Evolutionary conservation across 2,797 vertebrate species (phyloP), one percentile per base, ranked within the genome.

Genomic region (Oreochromis grahami): DNA sequence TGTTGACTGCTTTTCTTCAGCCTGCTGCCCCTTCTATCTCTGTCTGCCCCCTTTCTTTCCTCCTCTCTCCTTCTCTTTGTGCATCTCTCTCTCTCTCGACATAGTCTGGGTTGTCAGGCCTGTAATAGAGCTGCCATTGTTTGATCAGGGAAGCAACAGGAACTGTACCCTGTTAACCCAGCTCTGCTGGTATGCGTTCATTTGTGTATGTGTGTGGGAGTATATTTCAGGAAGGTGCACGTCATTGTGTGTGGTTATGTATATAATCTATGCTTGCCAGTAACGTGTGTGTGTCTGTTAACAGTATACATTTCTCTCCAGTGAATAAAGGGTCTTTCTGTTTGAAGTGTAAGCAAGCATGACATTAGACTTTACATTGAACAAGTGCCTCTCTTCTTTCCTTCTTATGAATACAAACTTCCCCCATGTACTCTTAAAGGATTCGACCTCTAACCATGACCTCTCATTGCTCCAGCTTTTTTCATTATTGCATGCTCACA

Each of bases 71-170:
- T 85, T 83, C 72, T 89, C 84, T 78, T 60, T 63, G 70, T 60
- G 5, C 85, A 56, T 88, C 80, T 8, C 81, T n/a, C 26, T 86
- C 85, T 84, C 91, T 65, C 84, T 86, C 84, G 79, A 89, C 90
- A 91, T 86, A 93, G 92, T 93, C 92, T 91, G 91, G 91, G 88
- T 94, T 94, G 94, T 95, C 88, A 91, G 94, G 92, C 82, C 93
- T 94, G 94, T 96, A 96, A 96, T 96, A 96, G 92, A 96, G 96
- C 94, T 92, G 88, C 94, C 92, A 96, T 97, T 96, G 96, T 97
- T 95, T 92, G 87, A 95, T 94, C 89, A 90, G 91, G 89, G 90
- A 94, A 93, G 94, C 95, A 93, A 95, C 95, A 94, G 93, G 94
- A 95, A 95, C 94, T 90, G 90, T 92, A 95, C 92, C 93, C 94